These are phyloP conservation scores for Acleris cristana DNA, from an alignment of 2,888 invertebrate species.

Conservation along the genomic window DNA sequence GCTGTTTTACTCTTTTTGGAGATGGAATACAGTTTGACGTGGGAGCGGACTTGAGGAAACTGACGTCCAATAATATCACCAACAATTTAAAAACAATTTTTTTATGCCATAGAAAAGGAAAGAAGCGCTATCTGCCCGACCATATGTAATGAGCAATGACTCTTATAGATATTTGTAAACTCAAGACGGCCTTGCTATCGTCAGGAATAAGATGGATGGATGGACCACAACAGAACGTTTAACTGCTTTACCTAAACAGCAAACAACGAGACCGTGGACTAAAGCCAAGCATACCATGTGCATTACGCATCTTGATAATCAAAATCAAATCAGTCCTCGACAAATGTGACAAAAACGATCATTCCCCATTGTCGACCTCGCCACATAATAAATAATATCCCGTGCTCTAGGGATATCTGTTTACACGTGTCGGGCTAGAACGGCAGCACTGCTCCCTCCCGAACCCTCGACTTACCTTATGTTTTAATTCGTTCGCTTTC, in stretches of 20 bases:
- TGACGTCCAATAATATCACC: not conserved
- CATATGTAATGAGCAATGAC: too few species aligned
- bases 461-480: conserved; percentile 23
- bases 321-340: too few species aligned
- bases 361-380: not conserved
- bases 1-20: conserved; percentile 33
- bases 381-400: not conserved
- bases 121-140: too few species aligned
- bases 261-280: not conserved
- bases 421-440: conserved; percentile 11
- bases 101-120: too few species aligned
- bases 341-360: not conserved
- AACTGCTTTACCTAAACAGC: not conserved
- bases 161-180: too few species aligned
- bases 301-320: too few species aligned
- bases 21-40: conserved; percentile 12
- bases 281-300: too few species aligned
- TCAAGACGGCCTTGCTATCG: too few species aligned
- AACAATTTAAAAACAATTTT: too few species aligned
- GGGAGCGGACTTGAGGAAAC: not conserved
- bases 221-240: too few species aligned
- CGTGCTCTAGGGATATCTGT: not conserved
- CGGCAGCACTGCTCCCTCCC: not conserved
- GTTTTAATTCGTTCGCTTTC: conserved; percentile 23
- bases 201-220: too few species aligned